phyloP scores from a whole-genome alignment of 2,888 invertebrate genomes.

The Heliothis peltigera region DNA sequence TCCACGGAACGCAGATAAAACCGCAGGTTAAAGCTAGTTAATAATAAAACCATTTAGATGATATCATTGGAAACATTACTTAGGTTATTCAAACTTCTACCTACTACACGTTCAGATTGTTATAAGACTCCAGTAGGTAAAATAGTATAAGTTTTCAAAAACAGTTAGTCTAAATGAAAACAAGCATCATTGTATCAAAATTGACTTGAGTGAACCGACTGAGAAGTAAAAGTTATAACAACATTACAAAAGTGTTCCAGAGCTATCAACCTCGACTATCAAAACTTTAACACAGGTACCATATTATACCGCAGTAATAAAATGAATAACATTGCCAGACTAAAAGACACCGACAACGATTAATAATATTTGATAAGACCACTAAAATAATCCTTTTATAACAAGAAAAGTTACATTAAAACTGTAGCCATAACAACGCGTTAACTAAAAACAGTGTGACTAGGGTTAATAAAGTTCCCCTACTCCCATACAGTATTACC shows the following conservation, averaged over 20 bases:
- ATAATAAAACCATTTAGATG: too few relatives aligned
- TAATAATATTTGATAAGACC: slow-evolving; percentile 54
- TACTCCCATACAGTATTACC: slow-evolving; percentile 32
- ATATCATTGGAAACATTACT: too few relatives aligned
- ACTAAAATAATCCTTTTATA: slow-evolving; percentile 49
- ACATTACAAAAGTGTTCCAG: neutral
- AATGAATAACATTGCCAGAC: slow-evolving; percentile 54
- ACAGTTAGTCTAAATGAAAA: neutral
- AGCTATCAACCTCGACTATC: slow-evolving; percentile 16
- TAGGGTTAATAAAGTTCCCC: slow-evolving; percentile 53
- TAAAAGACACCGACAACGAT: slow-evolving; percentile 52
- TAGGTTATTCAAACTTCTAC: too few relatives aligned
- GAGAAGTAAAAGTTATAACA: slow-evolving; percentile 3
- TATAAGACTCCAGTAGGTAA: too few relatives aligned
- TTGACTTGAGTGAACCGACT: slow-evolving; percentile 7
- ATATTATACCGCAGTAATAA: slow-evolving; percentile 21
- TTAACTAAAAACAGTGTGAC: slow-evolving; percentile 61
- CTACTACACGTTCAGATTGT: too few relatives aligned
- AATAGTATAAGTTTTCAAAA: too few relatives aligned
- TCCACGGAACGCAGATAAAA: too few relatives aligned
- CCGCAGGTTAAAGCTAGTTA: too few relatives aligned
- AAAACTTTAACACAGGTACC: slow-evolving; percentile 3
- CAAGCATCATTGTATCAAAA: slow-evolving; percentile 2
- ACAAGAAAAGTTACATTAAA: slow-evolving; percentile 58
- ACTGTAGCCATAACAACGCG: slow-evolving; percentile 45